phyloP scores from a whole-genome alignment of 2,113 vertebrate species.

The Rhabdornis inornatus region DNA sequence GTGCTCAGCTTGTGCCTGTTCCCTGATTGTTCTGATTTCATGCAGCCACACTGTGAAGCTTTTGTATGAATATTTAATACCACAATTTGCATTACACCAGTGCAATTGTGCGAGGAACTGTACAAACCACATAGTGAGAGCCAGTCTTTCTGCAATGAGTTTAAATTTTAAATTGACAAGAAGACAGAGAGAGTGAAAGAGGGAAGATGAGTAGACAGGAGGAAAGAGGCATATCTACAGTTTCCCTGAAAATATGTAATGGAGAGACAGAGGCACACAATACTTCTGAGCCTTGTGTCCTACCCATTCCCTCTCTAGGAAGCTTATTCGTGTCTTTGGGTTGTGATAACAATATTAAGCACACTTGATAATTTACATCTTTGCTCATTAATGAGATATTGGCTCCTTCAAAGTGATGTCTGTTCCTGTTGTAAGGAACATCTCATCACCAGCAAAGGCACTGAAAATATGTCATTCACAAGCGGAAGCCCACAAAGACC shows the following conservation, averaged over 20 bases:
- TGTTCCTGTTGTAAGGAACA: background rate
- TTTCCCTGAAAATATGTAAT: background rate
- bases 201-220: background rate
- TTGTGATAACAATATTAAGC: background rate
- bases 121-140: background rate
- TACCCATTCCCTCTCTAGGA: background rate
- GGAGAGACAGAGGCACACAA: background rate
- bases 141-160: background rate
- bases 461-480: background rate
- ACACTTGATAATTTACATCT: background rate
- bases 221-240: background rate
- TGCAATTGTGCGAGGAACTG: background rate
- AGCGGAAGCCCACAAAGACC: background rate
- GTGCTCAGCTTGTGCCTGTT: background rate
- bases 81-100: slow-evolving; percentile 44
- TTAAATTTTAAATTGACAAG: slow-evolving; percentile 20
- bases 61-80: slow-evolving; percentile 60
- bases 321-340: background rate
- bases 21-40: slow-evolving; percentile 58
- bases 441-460: background rate
- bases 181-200: background rate
- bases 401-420: background rate
- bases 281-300: background rate
- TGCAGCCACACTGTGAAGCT: slow-evolving; percentile 46
- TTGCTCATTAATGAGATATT: background rate